A percentile compares a stretch with the other conserved stretches of the same genome.
These are phyloP conservation scores for Phoenicopterus ruber DNA, from an alignment of 2,113 vertebrate genomes.

Conservation along the genomic window DNA sequence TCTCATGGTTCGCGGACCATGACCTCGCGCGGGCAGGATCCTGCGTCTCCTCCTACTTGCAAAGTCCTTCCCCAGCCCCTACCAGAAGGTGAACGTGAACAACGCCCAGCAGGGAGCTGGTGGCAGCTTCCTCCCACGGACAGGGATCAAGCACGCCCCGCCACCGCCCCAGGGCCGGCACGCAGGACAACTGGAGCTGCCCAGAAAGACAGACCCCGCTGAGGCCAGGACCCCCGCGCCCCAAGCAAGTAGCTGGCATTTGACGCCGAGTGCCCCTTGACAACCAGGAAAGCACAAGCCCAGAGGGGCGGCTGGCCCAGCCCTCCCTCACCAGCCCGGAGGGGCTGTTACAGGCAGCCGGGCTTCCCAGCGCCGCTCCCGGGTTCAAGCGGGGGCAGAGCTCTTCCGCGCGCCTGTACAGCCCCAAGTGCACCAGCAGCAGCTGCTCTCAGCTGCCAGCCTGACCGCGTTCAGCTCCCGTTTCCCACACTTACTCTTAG, in stretches of 20 bases:
- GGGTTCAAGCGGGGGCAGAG: background rate
- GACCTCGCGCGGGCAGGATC: background rate
- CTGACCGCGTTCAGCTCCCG: background rate
- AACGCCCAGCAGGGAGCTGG: background rate
- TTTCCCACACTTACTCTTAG: background rate
- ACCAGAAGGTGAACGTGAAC: background rate
- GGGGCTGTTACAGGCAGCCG: background rate
- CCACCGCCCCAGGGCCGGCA: background rate
- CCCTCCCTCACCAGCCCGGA: background rate
- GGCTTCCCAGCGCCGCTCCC: background rate
- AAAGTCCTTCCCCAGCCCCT: background rate
- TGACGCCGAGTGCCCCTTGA: background rate
- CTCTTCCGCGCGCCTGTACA: background rate
- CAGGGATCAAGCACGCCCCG: background rate
- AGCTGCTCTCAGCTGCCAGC: background rate
- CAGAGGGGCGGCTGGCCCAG: background rate
- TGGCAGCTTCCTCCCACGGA: background rate
- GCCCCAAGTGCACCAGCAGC: background rate
- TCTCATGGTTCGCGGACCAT: background rate
- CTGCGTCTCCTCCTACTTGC: background rate
- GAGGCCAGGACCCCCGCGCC: rapidly evolving
- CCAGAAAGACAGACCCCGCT: background rate
- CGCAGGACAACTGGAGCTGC: background rate
- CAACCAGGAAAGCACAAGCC: background rate
- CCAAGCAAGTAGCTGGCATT: background rate